Base-by-base conservation (phyloP, 2,113 vertebrate genomes). In the Neotoma lepida region DNA sequence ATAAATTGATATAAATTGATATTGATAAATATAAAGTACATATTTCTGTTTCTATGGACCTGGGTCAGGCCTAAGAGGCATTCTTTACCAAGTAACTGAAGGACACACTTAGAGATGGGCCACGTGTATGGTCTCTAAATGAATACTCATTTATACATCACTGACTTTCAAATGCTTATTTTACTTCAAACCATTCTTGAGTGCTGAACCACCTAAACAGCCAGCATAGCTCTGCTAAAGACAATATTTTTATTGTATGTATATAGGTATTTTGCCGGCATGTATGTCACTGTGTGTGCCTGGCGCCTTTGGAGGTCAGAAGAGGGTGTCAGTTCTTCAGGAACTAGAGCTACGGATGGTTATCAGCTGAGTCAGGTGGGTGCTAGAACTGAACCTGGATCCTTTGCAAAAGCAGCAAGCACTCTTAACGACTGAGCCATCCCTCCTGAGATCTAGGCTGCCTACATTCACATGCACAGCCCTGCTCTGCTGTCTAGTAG, bases 81-180 rank as follows among this genome's bases (percentile, higher is more conserved):
- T 86, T 70, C 9, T 33, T 76, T 84, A 33, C 33, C 77, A 80
- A 61, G 28, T 94, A 51, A 89, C 4, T 68, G n/a, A 94, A 92
- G 24, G 51, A 81, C 44, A 86, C 30, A 58, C 76, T 73, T 89
- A 66, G 84, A 85, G 70, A 61, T 80, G 84, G 51, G 46, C 15
- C 46, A 51, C 61, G 39, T 28, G 5, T 6, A 64, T 22, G 84
- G 0, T 39, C 46, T 77, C 28, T 94, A 74, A 63, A 33, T 93
- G n/a, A 70, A 88, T 41, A 85, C 17, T 94, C 49, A 58, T 58
- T 0, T 81, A 35, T 64, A 33, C 88, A 56, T 18, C 66, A 35
- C 86, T 71, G 49, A 92, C 33, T 66, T 96, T 77, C 61, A 89
- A 39, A 87, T 77, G 20, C 41, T 95, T 89, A 61, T 90, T 54